Evolutionary conservation across 2,113 vertebrate genomes (phyloP), one percentile per base, ranked within the genome.

Genomic region (Sturnira hondurensis): DNA sequence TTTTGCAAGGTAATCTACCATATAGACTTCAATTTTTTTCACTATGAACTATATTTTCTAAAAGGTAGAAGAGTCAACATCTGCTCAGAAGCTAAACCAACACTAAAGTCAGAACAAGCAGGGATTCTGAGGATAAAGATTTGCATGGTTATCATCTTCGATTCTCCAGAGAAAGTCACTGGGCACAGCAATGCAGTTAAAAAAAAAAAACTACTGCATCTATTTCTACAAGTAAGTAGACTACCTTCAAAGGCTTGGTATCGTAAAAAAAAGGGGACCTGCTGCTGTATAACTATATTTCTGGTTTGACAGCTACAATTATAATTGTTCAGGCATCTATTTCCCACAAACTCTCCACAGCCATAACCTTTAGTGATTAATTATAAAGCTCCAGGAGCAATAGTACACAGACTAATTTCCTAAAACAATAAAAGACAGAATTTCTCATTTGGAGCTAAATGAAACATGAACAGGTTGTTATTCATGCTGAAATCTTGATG

Each of bases 401-500:
- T 95, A 98, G 97, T 98, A 98, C 96, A 98, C 94, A 97, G 98
- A 98, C 98, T 98, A 98, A 98, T 98, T 99, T 98, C 98, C 98
- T 98, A 98, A 98, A 98, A 98, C 98, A 98, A 98, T 98, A 99
- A 99, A 98, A 98, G 97, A 96, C 96, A 98, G 97, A 98, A 98
- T 99, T 99, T 98, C 98, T 98, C 98, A 98, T 98, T 98, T 98
- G 96, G 93, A 98, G 98, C 96, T 97, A 98, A 98, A 98, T 97
- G 98, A 98, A 99, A 98, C 97, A 98, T 19, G 86, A 98, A 98
- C 95, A 98, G 96, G 97, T 98, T 98, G 98, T 98, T 98, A 98
- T 97, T 99, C 98, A 98, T 98, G 98, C 97, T 96, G 98, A 98
- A 98, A 98, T 99, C 98, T 98, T 98, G 97, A 99, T 99, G 99